phyloP scores from a whole-genome alignment of 2,113 vertebrate species.

The Murina feae region DNA sequence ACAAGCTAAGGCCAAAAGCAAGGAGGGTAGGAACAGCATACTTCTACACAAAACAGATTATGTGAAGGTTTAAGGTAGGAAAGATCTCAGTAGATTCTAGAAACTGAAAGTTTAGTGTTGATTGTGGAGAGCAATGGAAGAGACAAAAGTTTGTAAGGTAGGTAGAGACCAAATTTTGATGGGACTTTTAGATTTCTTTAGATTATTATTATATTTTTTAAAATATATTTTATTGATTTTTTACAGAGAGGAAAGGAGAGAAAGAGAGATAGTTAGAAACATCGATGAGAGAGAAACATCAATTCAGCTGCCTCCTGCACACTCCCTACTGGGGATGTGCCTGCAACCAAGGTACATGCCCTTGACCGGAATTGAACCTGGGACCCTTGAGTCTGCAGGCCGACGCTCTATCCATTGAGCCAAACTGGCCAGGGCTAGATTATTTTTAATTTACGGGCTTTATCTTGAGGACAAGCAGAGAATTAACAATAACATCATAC shows the following conservation, averaged over 20 bases:
- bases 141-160: neutral
- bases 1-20: neutral
- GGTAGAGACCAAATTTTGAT: neutral
- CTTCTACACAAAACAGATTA: neutral
- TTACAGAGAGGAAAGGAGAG: no score
- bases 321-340: no score
- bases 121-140: neutral
- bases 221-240: no score
- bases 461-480: neutral
- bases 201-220: slow-evolving; percentile 1
- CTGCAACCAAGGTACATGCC: no score
- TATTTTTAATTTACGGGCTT: neutral
- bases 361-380: no score
- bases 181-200: neutral
- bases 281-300: no score
- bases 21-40: neutral
- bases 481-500: neutral
- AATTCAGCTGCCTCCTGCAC: no score
- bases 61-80: neutral
- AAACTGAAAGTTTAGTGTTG: slow-evolving; percentile 1
- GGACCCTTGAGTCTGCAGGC: no score
- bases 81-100: neutral
- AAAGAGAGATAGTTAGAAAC: no score
- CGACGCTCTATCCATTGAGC: no score
- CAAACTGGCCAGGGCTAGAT: no score